Evolutionary conservation across 2,797 vertebrate genomes (phyloP).

Genomic region (Aldrovandia affinis): DNA sequence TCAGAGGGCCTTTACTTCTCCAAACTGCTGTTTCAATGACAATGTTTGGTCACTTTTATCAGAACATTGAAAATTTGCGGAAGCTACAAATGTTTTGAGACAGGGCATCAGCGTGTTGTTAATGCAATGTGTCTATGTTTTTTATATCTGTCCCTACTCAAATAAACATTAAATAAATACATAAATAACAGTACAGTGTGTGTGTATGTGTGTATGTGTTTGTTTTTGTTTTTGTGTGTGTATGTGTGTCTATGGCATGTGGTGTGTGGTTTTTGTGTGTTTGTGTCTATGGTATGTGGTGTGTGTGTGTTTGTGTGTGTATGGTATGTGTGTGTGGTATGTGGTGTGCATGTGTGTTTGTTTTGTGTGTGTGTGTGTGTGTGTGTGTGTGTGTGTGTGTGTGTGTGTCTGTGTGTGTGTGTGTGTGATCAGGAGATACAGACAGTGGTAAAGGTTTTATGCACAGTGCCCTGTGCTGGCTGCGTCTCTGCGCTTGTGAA

Average conservation of each 20-base stretch:
- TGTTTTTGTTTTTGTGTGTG: neutral
- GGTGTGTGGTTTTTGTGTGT: neutral
- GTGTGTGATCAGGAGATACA: constrained; percentile 43
- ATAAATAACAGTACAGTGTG: neutral
- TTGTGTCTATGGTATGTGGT: neutral
- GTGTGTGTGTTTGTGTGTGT: constrained; percentile 5
- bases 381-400: constrained; percentile 1
- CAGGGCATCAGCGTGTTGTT: too few relatives aligned
- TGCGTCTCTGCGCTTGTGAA: constrained; percentile 11
- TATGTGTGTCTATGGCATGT: neutral
- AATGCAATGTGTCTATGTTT: too few relatives aligned
- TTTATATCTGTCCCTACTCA: too few relatives aligned
- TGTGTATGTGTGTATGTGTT: neutral
- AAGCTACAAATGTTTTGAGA: too few relatives aligned
- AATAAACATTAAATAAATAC: too few relatives aligned
- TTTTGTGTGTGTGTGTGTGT: constrained; percentile 18
- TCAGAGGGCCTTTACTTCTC: neutral
- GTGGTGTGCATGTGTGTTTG: neutral
- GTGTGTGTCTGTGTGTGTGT: neutral
- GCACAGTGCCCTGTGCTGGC: neutral
- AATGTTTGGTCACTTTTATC: neutral
- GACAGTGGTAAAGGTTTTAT: neutral
- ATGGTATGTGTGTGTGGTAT: constrained; percentile 8
- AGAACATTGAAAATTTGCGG: too few relatives aligned
- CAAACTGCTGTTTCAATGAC: neutral